Base-by-base conservation (phyloP, 2,888 invertebrate species). In the Antheraea yamamai region DNA sequence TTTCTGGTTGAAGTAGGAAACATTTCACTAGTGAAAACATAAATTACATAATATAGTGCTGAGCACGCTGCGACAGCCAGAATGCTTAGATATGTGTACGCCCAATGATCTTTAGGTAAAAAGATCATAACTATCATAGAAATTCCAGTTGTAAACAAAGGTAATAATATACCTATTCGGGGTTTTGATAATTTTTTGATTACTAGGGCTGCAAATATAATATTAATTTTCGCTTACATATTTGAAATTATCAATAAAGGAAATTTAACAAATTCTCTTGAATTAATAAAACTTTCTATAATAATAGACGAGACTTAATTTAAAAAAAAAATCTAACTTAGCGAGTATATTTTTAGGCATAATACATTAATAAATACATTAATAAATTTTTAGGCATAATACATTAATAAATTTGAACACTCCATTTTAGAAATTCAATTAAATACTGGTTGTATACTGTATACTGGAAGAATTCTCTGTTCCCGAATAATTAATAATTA, bases 1-100 rank as follows among this genome's bases (percentile, higher is more conserved):
- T 85, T 89, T 30, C 90, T 84, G 58, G 90, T 76, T 64, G 87
- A 83, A 20, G 90, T 91, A 47, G 91, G 91, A 76, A 86, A 91
- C 23, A 90, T 78, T 79, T 91, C 91, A 0, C 88, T 86, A 12
- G 84, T 83, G 73, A 86, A 89, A 4, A 91, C 82, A 52, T 87
- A 88, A 7, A 86, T 23, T 3, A 89, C 77, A 4, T 81, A 80
- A 73, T 87, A 91, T 0, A 81, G 81, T 0, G 83, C 82, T 35
- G 80, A 84, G 1, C 82, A 79, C 0, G 86, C 81, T 58, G 83
- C 81, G 12, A 88, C 83, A 6, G 88, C 88, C 8, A 85, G 77
- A 0, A 89, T 78, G 6, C 88, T 89, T 12, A 89, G 70, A 2
- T 85, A 72, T 1, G 83, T 84, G 16, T 87, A 84, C 0, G 81